These are phyloP conservation scores for Nettapus auritus DNA, from an alignment of 2,113 vertebrate species.

Conservation along the genomic window DNA sequence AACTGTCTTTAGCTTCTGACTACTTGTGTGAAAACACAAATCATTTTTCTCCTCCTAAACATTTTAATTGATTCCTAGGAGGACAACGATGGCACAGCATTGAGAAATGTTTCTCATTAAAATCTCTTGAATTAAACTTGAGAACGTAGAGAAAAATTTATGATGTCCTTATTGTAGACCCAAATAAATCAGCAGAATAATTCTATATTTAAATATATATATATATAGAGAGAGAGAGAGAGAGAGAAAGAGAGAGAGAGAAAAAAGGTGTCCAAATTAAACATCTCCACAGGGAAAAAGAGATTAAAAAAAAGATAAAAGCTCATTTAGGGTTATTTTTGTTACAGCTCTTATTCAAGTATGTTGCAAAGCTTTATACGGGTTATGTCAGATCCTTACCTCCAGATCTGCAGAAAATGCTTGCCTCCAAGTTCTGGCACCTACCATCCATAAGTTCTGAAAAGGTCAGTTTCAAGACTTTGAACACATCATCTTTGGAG, in stretches of 20 bases:
- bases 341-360: background rate
- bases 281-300: background rate
- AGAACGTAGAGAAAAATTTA: background rate
- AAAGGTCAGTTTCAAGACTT: conserved; percentile 78
- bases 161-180: background rate
- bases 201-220: background rate
- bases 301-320: background rate
- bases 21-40: background rate
- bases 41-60: background rate
- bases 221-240: too few species aligned
- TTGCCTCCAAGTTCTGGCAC: conserved; percentile 67
- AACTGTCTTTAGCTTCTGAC: background rate
- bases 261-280: background rate
- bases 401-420: conserved; percentile 47
- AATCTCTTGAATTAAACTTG: background rate
- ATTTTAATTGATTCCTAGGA: background rate
- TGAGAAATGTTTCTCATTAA: background rate
- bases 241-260: too few species aligned
- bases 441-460: conserved; percentile 78
- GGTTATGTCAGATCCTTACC: conserved; percentile 32
- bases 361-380: background rate
- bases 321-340: background rate
- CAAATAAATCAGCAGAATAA: background rate
- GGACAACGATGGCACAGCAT: background rate
- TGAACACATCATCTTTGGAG: conserved; percentile 74